These are phyloP conservation scores for Cephus pulcher DNA, from an alignment of 2,888 invertebrate genomes.

Conservation along the genomic window DNA sequence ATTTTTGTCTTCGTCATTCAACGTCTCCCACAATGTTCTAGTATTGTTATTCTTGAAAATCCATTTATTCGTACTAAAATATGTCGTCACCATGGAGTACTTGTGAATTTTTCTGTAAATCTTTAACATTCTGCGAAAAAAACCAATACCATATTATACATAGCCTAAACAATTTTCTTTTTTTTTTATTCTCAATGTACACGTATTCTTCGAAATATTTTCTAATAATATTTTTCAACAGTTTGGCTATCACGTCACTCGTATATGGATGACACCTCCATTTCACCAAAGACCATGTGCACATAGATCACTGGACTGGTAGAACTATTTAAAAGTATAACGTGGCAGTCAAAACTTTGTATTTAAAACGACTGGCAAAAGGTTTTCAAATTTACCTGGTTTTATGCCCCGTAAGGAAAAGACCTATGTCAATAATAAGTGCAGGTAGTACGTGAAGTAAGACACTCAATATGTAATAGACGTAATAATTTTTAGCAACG, in stretches of 20 bases:
- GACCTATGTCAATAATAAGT: slow-evolving; percentile 70
- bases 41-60: slow-evolving; percentile 50
- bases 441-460: slow-evolving; percentile 76
- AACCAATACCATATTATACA: neutral
- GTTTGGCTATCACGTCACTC: neutral
- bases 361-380: too few species aligned
- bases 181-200: too few species aligned
- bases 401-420: slow-evolving; percentile 69
- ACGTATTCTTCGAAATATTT: too few species aligned
- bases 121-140: slow-evolving; percentile 63
- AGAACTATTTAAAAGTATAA: too few species aligned
- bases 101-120: slow-evolving; percentile 68
- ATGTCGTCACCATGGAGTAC: slow-evolving; percentile 65
- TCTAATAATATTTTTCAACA: too few species aligned
- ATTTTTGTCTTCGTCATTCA: slow-evolving; percentile 64
- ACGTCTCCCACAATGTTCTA: slow-evolving; percentile 61
- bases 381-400: slow-evolving; percentile 63
- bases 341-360: too few species aligned
- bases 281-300: neutral
- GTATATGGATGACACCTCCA: neutral
- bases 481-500: slow-evolving; percentile 63
- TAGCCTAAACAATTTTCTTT: too few species aligned
- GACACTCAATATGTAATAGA: slow-evolving; percentile 66
- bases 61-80: slow-evolving; percentile 66
- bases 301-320: too few species aligned